phyloP scores from a whole-genome alignment of 2,797 vertebrate genomes.

The Menidia menidia region DNA sequence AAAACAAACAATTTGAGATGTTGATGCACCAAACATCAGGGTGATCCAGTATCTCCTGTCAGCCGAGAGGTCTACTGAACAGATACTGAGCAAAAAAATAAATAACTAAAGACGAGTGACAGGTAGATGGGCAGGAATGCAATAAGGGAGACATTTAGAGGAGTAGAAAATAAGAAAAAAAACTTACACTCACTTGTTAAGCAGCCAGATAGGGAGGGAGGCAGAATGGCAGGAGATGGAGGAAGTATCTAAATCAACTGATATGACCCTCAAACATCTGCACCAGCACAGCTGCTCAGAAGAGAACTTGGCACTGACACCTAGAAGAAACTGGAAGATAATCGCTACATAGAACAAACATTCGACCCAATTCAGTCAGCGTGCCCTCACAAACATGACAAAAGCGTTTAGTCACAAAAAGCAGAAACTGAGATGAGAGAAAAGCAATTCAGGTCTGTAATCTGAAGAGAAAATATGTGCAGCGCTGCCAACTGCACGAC shows the following conservation, averaged over 20 bases:
- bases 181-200: constrained; percentile 10
- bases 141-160: too few relatives aligned
- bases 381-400: constrained; percentile 25
- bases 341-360: constrained; percentile 28
- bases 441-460: constrained; percentile 36
- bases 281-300: constrained; percentile 60
- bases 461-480: constrained; percentile 24
- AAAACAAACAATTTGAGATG: constrained; percentile 14
- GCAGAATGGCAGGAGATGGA: constrained; percentile 42
- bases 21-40: constrained; percentile 14
- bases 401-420: constrained; percentile 26
- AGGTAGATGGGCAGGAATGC: constrained; percentile 26
- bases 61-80: constrained; percentile 33
- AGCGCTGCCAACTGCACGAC: not conserved
- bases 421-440: constrained; percentile 32
- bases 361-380: constrained; percentile 41
- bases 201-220: constrained; percentile 32
- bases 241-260: constrained; percentile 31
- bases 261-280: constrained; percentile 39
- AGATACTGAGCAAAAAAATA: constrained; percentile 17
- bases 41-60: constrained; percentile 24
- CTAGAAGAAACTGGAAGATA: constrained; percentile 35
- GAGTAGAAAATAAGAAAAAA: constrained; percentile 11
- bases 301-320: constrained; percentile 48
- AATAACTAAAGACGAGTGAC: constrained; percentile 64